Evolutionary conservation across 2,888 invertebrate species (phyloP), one percentile per base, ranked within the genome.

Genomic region (Amphimallon solstitiale): DNA sequence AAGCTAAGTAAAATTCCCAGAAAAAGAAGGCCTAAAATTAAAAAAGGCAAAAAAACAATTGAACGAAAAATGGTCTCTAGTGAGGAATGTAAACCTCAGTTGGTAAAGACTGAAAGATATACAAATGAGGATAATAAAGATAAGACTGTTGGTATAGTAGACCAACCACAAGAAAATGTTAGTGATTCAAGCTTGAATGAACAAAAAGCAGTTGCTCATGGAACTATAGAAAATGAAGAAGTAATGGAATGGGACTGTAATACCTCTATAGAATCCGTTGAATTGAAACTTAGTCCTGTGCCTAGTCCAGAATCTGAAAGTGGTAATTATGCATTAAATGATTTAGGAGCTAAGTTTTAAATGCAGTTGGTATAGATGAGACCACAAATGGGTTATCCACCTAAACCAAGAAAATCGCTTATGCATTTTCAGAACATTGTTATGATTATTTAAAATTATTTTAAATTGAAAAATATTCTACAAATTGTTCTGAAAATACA

Each of bases 281-380:
- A 79, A 64, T 61, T 77, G 23, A 74, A 77, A 65, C 68, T 70
- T 6, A 80, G 79, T 70, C 80, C 81, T 0, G 80, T 77, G 48
- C 79, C 73, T n/a, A 81, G 81, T 70, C 78, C 79, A 3, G 82
- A 81, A 68, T 81, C 81, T 3, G 81, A 78, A 73, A 80, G 78
- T 73, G 81, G 81, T 80, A 74, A 74, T 72, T 70, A 9, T 56
- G 49, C 19, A 49, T 38, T 35, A 37, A 61, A 46, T 15, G 15
- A 56, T 1, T 7, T 48, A 7, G 10, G 9, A 9, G 9, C 34
- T 5, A 34, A 34, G 34, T 5, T 9, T 34, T 34, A 5, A 9
- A 34, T 34, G 34, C 6, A 5, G 6, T 9, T 38, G n/a, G 2
- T 38, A 4, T 38, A 5, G 23, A 19, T 48, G n/a, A n/a, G n/a